These are phyloP conservation scores for Ametastegia equiseti DNA, from an alignment of 2,888 invertebrate species.

Conservation along the genomic window DNA sequence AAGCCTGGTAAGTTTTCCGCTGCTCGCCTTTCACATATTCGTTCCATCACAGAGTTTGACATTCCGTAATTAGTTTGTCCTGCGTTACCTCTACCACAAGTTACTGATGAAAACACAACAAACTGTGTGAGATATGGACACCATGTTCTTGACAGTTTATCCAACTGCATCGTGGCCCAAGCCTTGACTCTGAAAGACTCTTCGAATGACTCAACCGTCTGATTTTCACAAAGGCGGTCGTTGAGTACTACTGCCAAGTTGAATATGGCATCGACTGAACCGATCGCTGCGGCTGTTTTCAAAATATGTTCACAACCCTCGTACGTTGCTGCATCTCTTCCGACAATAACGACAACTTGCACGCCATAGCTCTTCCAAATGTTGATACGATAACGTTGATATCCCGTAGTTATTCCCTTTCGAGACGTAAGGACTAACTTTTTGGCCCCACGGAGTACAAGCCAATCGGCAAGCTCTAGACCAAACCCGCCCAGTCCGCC, in stretches of 20 bases:
- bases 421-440: constrained; percentile 90
- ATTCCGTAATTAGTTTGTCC: too few species aligned
- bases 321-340: constrained; percentile 83
- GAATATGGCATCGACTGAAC: constrained; percentile 82
- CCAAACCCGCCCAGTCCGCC: constrained; percentile 94
- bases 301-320: constrained; percentile 86
- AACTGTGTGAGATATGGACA: constrained; percentile 78
- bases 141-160: constrained; percentile 76
- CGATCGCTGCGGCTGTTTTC: constrained; percentile 76
- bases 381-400: constrained; percentile 85
- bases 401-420: constrained; percentile 87
- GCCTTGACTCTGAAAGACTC: constrained; percentile 80
- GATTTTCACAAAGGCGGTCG: too few species aligned
- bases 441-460: constrained; percentile 88
- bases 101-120: constrained; percentile 82
- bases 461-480: constrained; percentile 91
- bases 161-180: constrained; percentile 78
- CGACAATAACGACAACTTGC: constrained; percentile 82
- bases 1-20: constrained; percentile 77
- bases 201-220: constrained; percentile 76
- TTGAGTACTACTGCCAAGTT: too few species aligned
- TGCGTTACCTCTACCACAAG: constrained; percentile 82
- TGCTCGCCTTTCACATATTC: constrained; percentile 78
- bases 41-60: constrained; percentile 78
- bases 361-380: constrained; percentile 86